phyloP scores from a whole-genome alignment of 37 sponge, comb jelly and placozoan genomes.

The Geodia barretti region DNA sequence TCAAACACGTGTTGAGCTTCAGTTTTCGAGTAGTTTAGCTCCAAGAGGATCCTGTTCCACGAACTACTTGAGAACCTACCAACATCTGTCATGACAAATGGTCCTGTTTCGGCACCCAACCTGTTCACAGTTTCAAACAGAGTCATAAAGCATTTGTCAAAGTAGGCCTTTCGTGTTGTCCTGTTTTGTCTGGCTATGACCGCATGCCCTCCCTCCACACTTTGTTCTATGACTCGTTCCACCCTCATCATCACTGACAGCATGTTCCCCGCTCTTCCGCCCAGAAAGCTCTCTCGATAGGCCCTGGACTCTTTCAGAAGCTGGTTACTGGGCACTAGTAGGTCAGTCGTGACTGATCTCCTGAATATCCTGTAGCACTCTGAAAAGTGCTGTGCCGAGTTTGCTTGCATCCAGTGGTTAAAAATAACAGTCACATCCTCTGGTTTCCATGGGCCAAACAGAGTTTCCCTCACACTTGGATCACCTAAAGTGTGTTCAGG shows the following conservation, averaged over 20 bases:
- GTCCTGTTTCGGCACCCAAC: background rate
- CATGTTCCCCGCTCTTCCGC: background rate
- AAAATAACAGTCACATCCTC: background rate
- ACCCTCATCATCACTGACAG: constrained; percentile 22
- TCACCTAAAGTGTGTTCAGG: background rate
- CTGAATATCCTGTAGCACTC: background rate
- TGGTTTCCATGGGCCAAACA: background rate
- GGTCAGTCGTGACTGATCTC: background rate
- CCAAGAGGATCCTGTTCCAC: background rate
- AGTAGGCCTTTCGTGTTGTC: background rate
- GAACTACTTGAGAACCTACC: constrained; percentile 23
- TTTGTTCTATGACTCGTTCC: constrained; percentile 5
- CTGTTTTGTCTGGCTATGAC: background rate
- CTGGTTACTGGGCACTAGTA: background rate
- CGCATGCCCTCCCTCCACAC: background rate
- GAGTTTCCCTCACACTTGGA: background rate
- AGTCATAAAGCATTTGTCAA: background rate
- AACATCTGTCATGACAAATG: constrained; percentile 15
- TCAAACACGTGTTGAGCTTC: background rate
- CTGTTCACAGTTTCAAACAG: background rate
- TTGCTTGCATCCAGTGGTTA: background rate
- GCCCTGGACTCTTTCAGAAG: background rate
- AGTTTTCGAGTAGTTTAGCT: background rate
- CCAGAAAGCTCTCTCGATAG: background rate
- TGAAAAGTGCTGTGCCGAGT: background rate